A percentile compares a stretch with the other conserved stretches of the same genome.
Conservation (phyloP, 2,888 invertebrate species). For the Dicyrtoma fusca region DNA sequence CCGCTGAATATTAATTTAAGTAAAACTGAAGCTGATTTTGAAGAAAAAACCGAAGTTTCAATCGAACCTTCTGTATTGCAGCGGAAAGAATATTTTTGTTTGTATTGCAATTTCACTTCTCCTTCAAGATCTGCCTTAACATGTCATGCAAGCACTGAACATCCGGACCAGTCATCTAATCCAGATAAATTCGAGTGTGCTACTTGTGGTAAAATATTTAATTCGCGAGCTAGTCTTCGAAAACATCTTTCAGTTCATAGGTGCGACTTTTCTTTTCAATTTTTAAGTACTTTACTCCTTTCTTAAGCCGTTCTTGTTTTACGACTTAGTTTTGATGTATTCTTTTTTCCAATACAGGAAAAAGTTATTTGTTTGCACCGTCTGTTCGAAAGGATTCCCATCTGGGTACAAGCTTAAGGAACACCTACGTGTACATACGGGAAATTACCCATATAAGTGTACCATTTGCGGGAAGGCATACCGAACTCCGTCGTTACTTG, state of each 20-base stretch:
- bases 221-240: constrained; percentile 45
- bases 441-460: constrained; percentile 51
- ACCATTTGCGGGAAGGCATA: constrained; percentile 48
- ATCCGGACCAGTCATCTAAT: constrained; percentile 47
- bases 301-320: too few species aligned
- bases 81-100: constrained; percentile 38
- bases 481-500: constrained; percentile 49
- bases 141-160: constrained; percentile 46
- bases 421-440: constrained; percentile 53
- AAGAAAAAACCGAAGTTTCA: too few species aligned
- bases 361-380: constrained; percentile 45
- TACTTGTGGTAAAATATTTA: constrained; percentile 54
- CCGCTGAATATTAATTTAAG: neutral
- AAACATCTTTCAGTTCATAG: constrained; percentile 55
- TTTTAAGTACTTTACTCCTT: too few species aligned
- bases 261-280: too few species aligned
- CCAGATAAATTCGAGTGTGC: constrained; percentile 52
- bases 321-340: neutral
- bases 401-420: constrained; percentile 54
- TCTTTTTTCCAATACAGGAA: constrained; percentile 40
- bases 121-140: constrained; percentile 38
- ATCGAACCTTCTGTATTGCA: too few species aligned
- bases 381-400: constrained; percentile 52
- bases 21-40: too few species aligned
- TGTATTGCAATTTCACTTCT: constrained; percentile 50